phyloP scores from a whole-genome alignment of 92 coral and sea anemone species.

The Porites divaricata region DNA sequence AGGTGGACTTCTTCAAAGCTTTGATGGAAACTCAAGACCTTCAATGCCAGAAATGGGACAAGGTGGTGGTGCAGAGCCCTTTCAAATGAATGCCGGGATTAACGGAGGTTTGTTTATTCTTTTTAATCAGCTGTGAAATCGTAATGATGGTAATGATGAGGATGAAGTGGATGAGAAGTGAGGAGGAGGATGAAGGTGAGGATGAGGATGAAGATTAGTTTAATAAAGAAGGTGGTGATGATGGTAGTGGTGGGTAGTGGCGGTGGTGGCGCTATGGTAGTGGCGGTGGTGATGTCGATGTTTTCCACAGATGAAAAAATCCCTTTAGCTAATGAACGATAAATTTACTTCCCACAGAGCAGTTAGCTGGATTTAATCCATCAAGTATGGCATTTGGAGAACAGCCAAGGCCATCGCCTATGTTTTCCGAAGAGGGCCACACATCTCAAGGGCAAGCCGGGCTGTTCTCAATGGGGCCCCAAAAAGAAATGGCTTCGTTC shows the following conservation, averaged over 20 bases:
- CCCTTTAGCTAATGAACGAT: too few relatives aligned
- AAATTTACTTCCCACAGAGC: slow-evolving; percentile 1
- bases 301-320: too few relatives aligned
- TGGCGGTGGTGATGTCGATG: too few relatives aligned
- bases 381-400: not conserved
- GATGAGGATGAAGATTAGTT: too few relatives aligned
- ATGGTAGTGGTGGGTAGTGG: too few relatives aligned
- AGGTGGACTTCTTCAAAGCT: not conserved
- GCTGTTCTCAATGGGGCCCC: slow-evolving; percentile 8
- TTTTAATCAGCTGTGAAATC: too few relatives aligned
- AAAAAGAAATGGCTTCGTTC: slow-evolving; percentile 41
- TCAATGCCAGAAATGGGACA: slow-evolving; percentile 16
- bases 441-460: not conserved
- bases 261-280: too few relatives aligned
- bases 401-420: slow-evolving; percentile 15
- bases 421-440: slow-evolving; percentile 41
- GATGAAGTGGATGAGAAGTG: too few relatives aligned
- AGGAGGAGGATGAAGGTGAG: too few relatives aligned
- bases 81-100: slow-evolving; percentile 31
- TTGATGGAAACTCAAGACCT: slow-evolving; percentile 13
- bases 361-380: slow-evolving; percentile 30
- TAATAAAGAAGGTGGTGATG: too few relatives aligned
- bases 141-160: too few relatives aligned
- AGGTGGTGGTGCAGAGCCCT: slow-evolving; percentile 3
- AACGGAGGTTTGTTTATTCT: not conserved